Base-by-base conservation (phyloP, 1,140 invertebrate species). In the Bombus sibiricus region DNA sequence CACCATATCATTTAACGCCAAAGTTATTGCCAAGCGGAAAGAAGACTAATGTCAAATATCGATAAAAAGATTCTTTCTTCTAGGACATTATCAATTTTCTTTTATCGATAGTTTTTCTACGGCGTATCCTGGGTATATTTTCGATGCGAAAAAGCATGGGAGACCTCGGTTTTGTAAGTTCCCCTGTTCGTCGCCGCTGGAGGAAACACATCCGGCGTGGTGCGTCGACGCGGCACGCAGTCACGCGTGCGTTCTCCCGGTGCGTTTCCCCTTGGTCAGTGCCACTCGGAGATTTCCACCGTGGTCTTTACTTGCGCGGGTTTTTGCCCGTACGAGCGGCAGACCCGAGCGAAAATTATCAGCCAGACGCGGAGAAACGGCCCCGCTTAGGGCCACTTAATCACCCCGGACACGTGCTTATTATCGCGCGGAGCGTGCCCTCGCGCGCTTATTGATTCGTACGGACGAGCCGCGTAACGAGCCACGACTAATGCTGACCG, bases 371-470 rank as follows among this genome's bases (percentile, higher is more conserved):
- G 68, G 53, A 32, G 37, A 22, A 34, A 34, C 39, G 37, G 57
- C 10, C 12, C 47, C 34, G 74, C 34, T 78, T 78, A 39, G 47
- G 47, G 37, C 59, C 32, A 68, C 82, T 83, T 78, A 83, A 69
- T 39, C 82, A 53, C 43, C 74, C 25, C 8, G 75, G 74, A 83
- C 82, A 83, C 82, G 82, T 78, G 82, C 66, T 78, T 53, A 83
- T 83, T 78, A 78, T 83, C 82, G 37, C 82, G 28, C 22, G 43
- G 8, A 57, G 28, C 66, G 47, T 73, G n/a, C 69, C 34, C 39
- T n/a, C 25, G 37, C 13, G 22, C 41, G 39, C 34, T 62, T 59
- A 81, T 73, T 59, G 34, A 81, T 81, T 73, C 69, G 69, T 59
- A 53, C 22, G 80, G 25, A 62, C 75, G 57, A 12, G 25, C 10